Evolutionary conservation across 2,888 invertebrate species (phyloP).

Genomic region (Drosophila meridiana): DNA sequence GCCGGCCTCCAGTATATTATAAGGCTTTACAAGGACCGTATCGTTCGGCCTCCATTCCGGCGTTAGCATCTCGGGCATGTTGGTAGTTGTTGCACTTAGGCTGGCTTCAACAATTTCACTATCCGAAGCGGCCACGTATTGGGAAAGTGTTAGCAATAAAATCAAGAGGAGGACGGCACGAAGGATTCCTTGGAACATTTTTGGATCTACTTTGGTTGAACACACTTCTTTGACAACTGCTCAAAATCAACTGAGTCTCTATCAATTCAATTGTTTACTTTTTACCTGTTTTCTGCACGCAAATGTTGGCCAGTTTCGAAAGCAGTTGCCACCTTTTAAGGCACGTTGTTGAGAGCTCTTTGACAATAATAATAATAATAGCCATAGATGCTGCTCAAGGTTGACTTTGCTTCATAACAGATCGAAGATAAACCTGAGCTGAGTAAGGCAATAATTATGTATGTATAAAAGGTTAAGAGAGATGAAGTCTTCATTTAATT

Average conservation of each 20-base stretch:
- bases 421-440: slow-evolving; percentile 20
- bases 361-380: slow-evolving; percentile 1
- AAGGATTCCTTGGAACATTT: slow-evolving; percentile 23
- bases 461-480: background rate
- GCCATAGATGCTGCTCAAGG: slow-evolving; percentile 45
- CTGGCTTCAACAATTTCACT: slow-evolving; percentile 69
- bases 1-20: slow-evolving; percentile 76
- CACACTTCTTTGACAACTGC: slow-evolving; percentile 16
- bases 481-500: too few relatives aligned
- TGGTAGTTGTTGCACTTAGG: slow-evolving; percentile 1
- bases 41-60: slow-evolving; percentile 26
- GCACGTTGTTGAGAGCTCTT: slow-evolving; percentile 53
- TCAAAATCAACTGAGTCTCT: slow-evolving; percentile 46
- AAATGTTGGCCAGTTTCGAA: slow-evolving; percentile 49
- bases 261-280: slow-evolving; percentile 31
- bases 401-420: slow-evolving; percentile 16
- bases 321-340: slow-evolving; percentile 60
- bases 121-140: slow-evolving; percentile 35
- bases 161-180: slow-evolving; percentile 15
- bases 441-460: background rate
- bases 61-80: slow-evolving; percentile 3
- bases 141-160: slow-evolving; percentile 20
- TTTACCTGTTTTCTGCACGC: slow-evolving; percentile 26
- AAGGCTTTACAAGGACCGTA: slow-evolving; percentile 65
- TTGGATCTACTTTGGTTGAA: background rate